Evolutionary conservation across 2,113 vertebrate genomes (phyloP).

Genomic region (Chionomys nivalis): DNA sequence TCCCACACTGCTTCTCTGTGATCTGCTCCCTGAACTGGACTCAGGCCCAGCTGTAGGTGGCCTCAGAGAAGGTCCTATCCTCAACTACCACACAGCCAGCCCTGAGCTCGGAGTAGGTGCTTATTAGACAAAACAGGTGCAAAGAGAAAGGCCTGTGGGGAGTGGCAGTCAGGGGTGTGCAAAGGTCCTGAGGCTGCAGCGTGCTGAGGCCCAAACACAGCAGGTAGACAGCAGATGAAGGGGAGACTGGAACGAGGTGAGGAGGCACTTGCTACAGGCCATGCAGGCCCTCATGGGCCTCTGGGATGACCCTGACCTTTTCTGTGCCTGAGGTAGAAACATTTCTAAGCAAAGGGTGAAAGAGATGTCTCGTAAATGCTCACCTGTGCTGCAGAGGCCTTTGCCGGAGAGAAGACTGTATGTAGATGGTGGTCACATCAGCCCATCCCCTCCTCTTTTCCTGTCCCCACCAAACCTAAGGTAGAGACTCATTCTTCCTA

Average conservation of each 20-base stretch:
- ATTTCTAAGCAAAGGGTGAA: background rate
- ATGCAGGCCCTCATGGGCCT: background rate
- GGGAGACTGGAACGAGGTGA: background rate
- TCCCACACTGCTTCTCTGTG: background rate
- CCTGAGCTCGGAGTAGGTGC: background rate
- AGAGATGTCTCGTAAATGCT: accelerated
- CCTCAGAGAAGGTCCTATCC: background rate
- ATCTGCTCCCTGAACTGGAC: background rate
- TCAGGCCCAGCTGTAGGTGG: background rate
- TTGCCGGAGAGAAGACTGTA: too few species aligned
- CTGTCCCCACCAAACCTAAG: background rate
- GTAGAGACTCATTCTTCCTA: background rate
- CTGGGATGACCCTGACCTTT: background rate
- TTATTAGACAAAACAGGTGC: background rate
- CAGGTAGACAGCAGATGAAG: accelerated
- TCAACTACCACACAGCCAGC: background rate
- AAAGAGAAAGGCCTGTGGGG: background rate
- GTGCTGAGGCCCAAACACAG: background rate
- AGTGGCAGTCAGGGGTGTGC: background rate
- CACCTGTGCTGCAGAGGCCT: background rate
- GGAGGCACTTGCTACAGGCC: background rate
- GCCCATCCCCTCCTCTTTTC: background rate
- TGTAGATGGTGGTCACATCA: background rate
- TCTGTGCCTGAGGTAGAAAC: background rate
- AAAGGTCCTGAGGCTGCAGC: background rate